Evolutionary conservation across 1,140 invertebrate species (phyloP).

Genomic region (Berghia stephanieae): DNA sequence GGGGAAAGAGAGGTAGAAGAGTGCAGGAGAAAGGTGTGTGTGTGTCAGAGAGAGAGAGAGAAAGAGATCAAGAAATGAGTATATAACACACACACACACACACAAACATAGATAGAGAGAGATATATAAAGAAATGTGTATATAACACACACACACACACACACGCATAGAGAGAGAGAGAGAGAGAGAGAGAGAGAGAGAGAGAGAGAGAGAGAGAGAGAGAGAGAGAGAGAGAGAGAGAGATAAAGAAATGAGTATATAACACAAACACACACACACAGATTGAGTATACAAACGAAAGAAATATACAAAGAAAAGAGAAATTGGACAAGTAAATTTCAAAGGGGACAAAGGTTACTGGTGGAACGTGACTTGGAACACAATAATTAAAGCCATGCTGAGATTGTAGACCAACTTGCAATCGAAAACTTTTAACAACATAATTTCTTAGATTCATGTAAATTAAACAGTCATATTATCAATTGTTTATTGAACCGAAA

Average conservation of each 20-base stretch:
- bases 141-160: background rate
- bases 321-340: background rate
- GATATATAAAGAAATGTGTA: background rate
- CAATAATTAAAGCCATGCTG: no score
- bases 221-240: background rate
- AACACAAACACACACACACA: background rate
- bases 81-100: no score
- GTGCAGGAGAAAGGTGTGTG: background rate
- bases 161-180: no score
- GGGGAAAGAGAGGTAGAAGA: background rate
- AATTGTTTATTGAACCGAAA: background rate
- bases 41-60: background rate
- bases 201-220: background rate
- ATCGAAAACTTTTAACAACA: no score
- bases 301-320: no score
- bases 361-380: no score
- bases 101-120: no score
- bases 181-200: background rate
- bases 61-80: background rate
- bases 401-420: background rate
- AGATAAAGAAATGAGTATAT: no score
- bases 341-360: no score
- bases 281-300: background rate
- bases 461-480: no score
- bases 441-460: no score